Conservation (phyloP, 2,888 invertebrate species). For the Lypha dubia region DNA sequence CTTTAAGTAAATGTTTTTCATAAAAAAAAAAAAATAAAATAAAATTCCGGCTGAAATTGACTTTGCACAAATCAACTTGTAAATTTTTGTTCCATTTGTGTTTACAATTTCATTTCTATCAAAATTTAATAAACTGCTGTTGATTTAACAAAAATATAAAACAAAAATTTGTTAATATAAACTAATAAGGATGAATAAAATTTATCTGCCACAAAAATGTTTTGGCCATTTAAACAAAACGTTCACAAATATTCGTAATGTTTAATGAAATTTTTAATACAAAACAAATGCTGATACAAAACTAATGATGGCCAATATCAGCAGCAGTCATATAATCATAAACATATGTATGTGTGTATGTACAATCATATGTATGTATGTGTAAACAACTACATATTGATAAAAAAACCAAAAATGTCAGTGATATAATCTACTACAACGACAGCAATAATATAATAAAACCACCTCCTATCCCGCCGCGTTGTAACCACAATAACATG, state of each 20-base stretch:
- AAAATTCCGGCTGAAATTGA: too few relatives aligned
- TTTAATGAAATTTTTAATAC: constrained; percentile 18
- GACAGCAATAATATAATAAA: constrained; percentile 17
- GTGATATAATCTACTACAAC: constrained; percentile 45
- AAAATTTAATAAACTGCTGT: constrained; percentile 7
- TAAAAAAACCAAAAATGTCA: constrained; percentile 47
- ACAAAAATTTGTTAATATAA: not conserved
- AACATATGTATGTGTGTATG: too few relatives aligned
- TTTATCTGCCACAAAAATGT: constrained; percentile 35
- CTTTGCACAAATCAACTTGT: too few relatives aligned
- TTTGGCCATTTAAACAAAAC: constrained; percentile 29
- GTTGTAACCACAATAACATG: constrained; percentile 56
- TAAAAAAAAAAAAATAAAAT: too few relatives aligned
- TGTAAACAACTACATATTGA: constrained; percentile 6
- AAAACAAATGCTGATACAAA: constrained; percentile 17
- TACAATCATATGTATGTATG: too few relatives aligned
- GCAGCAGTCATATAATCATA: not conserved
- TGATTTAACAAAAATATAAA: constrained; percentile 2
- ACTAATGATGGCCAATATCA: constrained; percentile 2
- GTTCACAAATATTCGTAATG: constrained; percentile 31
- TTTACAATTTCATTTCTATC: too few relatives aligned
- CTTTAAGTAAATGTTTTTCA: too few relatives aligned
- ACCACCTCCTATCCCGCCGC: constrained; percentile 24
- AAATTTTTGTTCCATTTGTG: too few relatives aligned
- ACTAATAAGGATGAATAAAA: not conserved